Evolutionary conservation across 2,797 vertebrate species (phyloP).

Genomic region (Sphaeramia orbicularis): DNA sequence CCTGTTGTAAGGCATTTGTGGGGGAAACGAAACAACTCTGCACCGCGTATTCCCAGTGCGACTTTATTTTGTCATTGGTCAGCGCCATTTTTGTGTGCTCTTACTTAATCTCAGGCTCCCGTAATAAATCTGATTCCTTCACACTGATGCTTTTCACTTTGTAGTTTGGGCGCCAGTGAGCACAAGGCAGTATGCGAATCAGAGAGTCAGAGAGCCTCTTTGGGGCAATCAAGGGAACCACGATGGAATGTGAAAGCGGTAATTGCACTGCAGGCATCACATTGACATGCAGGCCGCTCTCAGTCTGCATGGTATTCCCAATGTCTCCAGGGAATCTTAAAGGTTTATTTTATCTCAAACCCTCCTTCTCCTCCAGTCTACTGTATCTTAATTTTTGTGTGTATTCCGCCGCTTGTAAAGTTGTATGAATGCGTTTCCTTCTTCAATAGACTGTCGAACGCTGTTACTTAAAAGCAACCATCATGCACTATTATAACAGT

Average conservation of each 20-base stretch:
- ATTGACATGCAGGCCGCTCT: slow-evolving; percentile 46
- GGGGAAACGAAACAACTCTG: slow-evolving; percentile 40
- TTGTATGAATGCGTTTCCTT: neutral
- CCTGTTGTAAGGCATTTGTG: slow-evolving; percentile 53
- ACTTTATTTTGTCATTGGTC: slow-evolving; percentile 51
- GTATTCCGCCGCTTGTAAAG: neutral
- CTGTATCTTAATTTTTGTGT: neutral
- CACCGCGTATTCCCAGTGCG: slow-evolving; percentile 35
- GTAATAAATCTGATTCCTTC: slow-evolving; percentile 65
- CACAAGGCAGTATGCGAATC: slow-evolving; percentile 36
- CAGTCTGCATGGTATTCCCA: slow-evolving; percentile 8
- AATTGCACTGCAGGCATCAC: slow-evolving; percentile 39
- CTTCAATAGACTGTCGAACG: neutral
- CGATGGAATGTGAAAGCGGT: slow-evolving; percentile 30
- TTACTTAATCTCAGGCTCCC: slow-evolving; percentile 65
- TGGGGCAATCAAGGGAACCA: slow-evolving; percentile 42
- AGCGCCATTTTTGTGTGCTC: slow-evolving; percentile 50
- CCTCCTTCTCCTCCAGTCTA: slow-evolving; percentile 7
- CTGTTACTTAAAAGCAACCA: neutral
- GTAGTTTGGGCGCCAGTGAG: slow-evolving; percentile 31
- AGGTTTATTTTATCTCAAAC: slow-evolving; percentile 20
- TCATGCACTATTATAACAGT: neutral
- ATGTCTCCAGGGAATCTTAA: slow-evolving; percentile 25
- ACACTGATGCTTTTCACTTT: slow-evolving; percentile 22
- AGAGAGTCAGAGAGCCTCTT: slow-evolving; percentile 38